phyloP scores from a whole-genome alignment of 2,888 invertebrate genomes.

The Kuschelorhynchus macadamiae region DNA sequence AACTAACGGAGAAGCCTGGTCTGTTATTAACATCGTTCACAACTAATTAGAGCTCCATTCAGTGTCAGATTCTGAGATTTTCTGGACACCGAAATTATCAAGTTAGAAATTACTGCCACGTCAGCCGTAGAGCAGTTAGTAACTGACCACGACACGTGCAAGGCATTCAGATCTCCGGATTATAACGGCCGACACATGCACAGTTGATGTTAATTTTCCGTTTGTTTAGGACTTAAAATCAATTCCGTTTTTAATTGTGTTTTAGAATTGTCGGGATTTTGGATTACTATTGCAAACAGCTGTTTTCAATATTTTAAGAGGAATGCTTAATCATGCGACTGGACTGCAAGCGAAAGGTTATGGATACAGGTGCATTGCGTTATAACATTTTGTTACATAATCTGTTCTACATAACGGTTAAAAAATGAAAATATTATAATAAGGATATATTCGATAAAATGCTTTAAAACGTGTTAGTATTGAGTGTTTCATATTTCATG shows the following conservation, averaged over 20 bases:
- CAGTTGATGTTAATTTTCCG: not conserved
- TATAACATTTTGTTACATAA: too few species aligned
- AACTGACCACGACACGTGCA: constrained; percentile 43
- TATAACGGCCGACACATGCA: constrained; percentile 33
- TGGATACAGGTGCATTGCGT: too few species aligned
- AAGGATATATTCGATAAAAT: too few species aligned
- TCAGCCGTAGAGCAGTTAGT: constrained; percentile 13
- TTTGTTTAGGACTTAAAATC: constrained; percentile 19
- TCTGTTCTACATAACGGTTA: too few species aligned
- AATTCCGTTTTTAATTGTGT: constrained; percentile 15
- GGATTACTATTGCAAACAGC: not conserved
- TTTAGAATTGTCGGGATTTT: constrained; percentile 3
- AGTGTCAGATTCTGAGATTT: constrained; percentile 22
- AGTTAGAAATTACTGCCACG: constrained; percentile 24
- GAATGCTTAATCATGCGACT: too few species aligned
- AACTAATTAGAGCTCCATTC: constrained; percentile 36
- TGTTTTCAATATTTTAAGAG: not conserved
- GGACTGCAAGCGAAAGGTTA: too few species aligned
- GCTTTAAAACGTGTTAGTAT: too few species aligned
- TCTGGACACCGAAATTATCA: constrained; percentile 26
- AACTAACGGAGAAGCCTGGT: too few species aligned
- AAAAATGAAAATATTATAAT: too few species aligned
- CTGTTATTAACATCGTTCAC: constrained; percentile 20
- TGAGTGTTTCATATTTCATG: too few species aligned
- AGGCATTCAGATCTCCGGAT: constrained; percentile 31